A percentile compares a stretch with the other conserved stretches of the same genome.
Evolutionary conservation across 1,140 invertebrate genomes (phyloP).

Genomic region (Papilio helenus): DNA sequence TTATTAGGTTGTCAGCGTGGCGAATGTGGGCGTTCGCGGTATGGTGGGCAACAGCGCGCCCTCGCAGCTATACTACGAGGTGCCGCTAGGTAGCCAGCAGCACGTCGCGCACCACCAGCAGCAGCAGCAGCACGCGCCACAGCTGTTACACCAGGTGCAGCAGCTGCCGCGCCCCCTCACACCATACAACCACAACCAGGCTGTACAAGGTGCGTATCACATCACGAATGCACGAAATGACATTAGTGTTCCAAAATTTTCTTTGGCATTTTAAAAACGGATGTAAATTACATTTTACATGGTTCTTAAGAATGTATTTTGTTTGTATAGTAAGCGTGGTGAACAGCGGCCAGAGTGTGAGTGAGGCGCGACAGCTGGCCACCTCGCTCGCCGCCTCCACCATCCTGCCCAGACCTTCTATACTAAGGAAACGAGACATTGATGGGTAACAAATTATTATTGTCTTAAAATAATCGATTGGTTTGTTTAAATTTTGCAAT

Average conservation of each 20-base stretch:
- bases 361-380: conserved; percentile 51
- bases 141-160: conserved; percentile 22
- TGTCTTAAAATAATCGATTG: neutral
- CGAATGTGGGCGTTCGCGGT: conserved; percentile 64
- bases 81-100: conserved; percentile 53
- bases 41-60: conserved; percentile 76
- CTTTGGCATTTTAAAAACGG: neutral
- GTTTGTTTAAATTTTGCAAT: neutral
- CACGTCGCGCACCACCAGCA: conserved; percentile 16
- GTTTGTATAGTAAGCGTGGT: conserved; percentile 54
- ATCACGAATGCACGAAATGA: no score
- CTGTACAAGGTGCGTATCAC: conserved; percentile 43
- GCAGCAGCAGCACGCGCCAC: conserved; percentile 31
- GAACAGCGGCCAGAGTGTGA: conserved; percentile 52
- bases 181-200: conserved; percentile 19
- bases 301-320: conserved; percentile 3
- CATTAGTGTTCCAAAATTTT: conserved; percentile 9
- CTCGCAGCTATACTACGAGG: conserved; percentile 74
- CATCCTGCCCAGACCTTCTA: conserved; percentile 63
- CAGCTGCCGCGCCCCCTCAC: conserved; percentile 15
- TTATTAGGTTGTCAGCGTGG: conserved; percentile 69
- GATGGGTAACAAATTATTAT: conserved; percentile 59
- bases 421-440: conserved; percentile 70
- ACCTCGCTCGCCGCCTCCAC: conserved; percentile 50
- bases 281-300: neutral